phyloP scores from a whole-genome alignment of 2,888 invertebrate genomes.

The Lissonota sp. region DNA sequence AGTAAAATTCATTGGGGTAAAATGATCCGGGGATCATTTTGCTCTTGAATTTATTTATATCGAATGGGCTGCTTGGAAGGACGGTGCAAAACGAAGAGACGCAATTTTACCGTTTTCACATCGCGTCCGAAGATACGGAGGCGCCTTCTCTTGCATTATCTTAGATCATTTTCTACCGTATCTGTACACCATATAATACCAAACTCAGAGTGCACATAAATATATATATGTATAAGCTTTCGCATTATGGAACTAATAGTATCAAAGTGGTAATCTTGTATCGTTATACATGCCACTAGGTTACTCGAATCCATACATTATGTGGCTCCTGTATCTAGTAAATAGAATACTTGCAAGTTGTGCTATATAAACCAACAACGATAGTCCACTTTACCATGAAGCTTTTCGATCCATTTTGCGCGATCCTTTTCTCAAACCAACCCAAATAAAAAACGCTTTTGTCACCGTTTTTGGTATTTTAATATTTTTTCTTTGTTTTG shows the following conservation, averaged over 20 bases:
- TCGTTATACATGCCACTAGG: constrained; percentile 69
- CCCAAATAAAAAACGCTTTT: no score
- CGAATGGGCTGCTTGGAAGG: constrained; percentile 34
- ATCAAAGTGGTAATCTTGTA: constrained; percentile 74
- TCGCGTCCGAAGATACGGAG: constrained; percentile 45
- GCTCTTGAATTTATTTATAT: no score
- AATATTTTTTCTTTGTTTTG: no score
- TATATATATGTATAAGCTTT: neutral
- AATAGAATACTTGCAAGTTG: no score
- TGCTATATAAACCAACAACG: no score
- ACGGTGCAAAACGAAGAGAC: constrained; percentile 47
- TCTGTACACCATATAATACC: no score
- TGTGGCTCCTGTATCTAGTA: neutral
- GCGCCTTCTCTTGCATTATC: constrained; percentile 32
- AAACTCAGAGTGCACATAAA: constrained; percentile 12
- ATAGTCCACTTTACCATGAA: no score
- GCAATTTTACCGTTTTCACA: constrained; percentile 62
- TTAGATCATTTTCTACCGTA: constrained; percentile 50
- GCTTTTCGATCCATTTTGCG: no score
- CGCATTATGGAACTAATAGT: constrained; percentile 68
- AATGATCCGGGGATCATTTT: no score
- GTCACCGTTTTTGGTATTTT: no score
- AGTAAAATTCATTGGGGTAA: no score
- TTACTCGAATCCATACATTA: constrained; percentile 14
- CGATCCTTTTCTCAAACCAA: no score